These are phyloP conservation scores for Muschampia plurimacula DNA, from an alignment of 2,888 invertebrate species.

Conservation along the genomic window DNA sequence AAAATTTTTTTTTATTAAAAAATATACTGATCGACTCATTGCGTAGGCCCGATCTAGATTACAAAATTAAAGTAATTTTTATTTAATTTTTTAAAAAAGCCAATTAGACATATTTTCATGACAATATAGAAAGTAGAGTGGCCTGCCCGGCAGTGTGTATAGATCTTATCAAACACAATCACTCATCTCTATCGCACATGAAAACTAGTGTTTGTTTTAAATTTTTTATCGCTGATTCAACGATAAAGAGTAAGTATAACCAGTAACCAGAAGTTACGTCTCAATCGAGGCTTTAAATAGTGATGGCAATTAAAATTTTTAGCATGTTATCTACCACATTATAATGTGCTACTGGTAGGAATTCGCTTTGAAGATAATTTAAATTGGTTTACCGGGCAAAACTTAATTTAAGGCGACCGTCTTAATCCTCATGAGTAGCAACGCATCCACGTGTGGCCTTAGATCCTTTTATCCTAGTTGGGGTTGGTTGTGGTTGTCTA, in stretches of 20 bases:
- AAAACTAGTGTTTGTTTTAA: constrained; percentile 31
- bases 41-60: constrained; percentile 3
- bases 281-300: constrained; percentile 7
- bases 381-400: too few relatives aligned
- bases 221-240: constrained; percentile 25
- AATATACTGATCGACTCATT: background rate
- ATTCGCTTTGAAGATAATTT: background rate
- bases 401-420: too few relatives aligned
- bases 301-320: background rate
- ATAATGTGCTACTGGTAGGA: background rate
- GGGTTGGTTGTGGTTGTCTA: too few relatives aligned
- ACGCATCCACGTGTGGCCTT: too few relatives aligned
- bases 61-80: constrained; percentile 6
- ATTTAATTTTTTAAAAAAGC: background rate
- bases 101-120: constrained; percentile 20
- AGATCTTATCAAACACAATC: constrained; percentile 28
- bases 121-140: constrained; percentile 17
- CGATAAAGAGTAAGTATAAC: constrained; percentile 19
- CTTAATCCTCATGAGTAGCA: too few relatives aligned
- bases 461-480: too few relatives aligned
- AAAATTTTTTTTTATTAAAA: background rate
- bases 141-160: constrained; percentile 8
- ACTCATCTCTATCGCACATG: constrained; percentile 31
- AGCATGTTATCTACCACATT: background rate
- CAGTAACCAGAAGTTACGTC: constrained; percentile 20